Conservation (phyloP, 2,888 invertebrate genomes). For the Latrodectus hesperus region DNA sequence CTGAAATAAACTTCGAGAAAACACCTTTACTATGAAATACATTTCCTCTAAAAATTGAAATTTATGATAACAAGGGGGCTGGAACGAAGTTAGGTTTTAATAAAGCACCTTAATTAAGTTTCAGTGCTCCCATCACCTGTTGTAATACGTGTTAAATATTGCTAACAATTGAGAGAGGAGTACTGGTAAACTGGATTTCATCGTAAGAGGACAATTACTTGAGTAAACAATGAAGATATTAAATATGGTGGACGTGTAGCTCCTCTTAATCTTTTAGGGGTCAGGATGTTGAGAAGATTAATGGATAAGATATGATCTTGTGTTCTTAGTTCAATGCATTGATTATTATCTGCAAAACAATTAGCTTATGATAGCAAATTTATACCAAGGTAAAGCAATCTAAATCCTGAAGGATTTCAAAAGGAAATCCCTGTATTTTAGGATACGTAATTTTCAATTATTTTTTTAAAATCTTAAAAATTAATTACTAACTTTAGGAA, state of each 20-base stretch:
- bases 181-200: neutral
- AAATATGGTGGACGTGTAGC: neutral
- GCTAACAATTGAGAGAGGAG: neutral
- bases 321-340: neutral
- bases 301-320: neutral
- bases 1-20: neutral
- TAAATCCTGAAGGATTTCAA: no score
- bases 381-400: no score
- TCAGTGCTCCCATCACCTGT: neutral
- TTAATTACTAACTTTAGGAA: no score
- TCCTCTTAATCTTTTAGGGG: neutral
- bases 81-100: no score
- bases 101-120: neutral
- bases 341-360: neutral
- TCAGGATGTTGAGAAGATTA: neutral
- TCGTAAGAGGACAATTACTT: neutral
- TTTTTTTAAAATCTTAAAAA: no score
- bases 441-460: no score
- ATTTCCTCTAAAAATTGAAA: neutral
- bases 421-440: no score
- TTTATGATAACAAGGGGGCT: neutral
- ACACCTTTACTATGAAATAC: neutral
- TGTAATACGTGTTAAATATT: neutral
- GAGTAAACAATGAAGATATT: neutral
- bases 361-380: neutral